Percentiles rank a stretch among this genome's conserved stretches.
These are phyloP conservation scores for Aphidius gifuensis DNA, from an alignment of 1,140 invertebrate genomes.

Conservation along the genomic window DNA sequence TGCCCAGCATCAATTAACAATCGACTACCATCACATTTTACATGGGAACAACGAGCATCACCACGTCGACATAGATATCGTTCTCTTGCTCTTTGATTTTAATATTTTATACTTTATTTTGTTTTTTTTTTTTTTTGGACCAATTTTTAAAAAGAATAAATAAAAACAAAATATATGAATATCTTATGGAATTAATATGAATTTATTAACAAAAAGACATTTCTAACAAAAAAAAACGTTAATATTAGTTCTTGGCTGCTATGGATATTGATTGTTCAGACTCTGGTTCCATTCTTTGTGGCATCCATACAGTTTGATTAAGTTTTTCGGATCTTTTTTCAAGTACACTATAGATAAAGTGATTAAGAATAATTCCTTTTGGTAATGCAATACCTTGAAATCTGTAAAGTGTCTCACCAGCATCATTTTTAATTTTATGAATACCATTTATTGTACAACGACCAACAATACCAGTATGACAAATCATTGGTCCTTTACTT, in stretches of 20 bases:
- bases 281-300: slow-evolving; percentile 22
- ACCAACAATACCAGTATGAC: slow-evolving; percentile 71
- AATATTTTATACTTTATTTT: slow-evolving; percentile 5
- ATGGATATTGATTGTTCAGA: slow-evolving; percentile 27
- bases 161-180: background rate
- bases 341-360: slow-evolving; percentile 76
- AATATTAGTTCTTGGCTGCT: slow-evolving; percentile 32
- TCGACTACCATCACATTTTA: slow-evolving; percentile 42
- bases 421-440: slow-evolving; percentile 63
- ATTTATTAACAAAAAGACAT: slow-evolving; percentile 10
- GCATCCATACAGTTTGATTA: slow-evolving; percentile 40
- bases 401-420: slow-evolving; percentile 66
- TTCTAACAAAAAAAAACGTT: slow-evolving; percentile 1
- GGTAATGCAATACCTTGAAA: slow-evolving; percentile 90
- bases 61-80: slow-evolving; percentile 11
- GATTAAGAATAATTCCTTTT: slow-evolving; percentile 71
- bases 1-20: slow-evolving; percentile 42
- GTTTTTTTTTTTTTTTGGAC: slow-evolving; percentile 6
- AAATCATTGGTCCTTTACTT: slow-evolving; percentile 85
- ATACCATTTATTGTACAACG: slow-evolving; percentile 71
- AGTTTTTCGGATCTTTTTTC: slow-evolving; percentile 72
- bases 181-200: background rate
- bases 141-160: background rate
- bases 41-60: slow-evolving; percentile 39
- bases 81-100: slow-evolving; percentile 18